phyloP scores from a whole-genome alignment of 2,888 invertebrate genomes.

The Imbricaverruca yamaguchii region DNA sequence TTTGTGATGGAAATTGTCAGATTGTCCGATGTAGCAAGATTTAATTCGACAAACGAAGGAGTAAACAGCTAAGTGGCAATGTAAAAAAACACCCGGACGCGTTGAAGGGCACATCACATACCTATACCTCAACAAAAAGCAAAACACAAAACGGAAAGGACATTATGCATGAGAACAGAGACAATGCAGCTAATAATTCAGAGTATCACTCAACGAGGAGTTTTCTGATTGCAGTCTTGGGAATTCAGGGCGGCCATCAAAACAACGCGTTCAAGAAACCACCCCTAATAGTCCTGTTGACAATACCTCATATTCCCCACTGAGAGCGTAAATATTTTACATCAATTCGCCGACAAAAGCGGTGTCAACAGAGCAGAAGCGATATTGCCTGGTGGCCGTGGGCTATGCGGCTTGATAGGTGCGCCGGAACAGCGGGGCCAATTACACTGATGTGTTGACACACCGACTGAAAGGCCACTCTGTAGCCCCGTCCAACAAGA shows the following conservation, averaged over 20 bases:
- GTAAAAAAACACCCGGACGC: no score
- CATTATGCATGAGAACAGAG: not conserved
- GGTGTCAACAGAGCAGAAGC: constrained; percentile 1
- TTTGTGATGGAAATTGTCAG: no score
- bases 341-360: constrained; percentile 27
- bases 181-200: not conserved
- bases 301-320: not conserved
- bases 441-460: not conserved
- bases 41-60: no score
- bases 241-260: not conserved
- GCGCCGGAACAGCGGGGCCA: not conserved
- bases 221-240: not conserved
- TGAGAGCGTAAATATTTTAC: not conserved
- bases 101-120: no score
- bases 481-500: no score
- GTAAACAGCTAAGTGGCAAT: no score
- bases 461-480: not conserved
- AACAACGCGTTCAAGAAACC: not conserved
- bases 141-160: no score
- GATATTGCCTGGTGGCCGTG: no score
- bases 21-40: no score
- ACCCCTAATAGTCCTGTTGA: not conserved
- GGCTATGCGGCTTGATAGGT: constrained; percentile 23
- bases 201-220: not conserved
- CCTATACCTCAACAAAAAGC: no score